Evolutionary conservation across 2,113 vertebrate genomes (phyloP).

Genomic region (Rhinopithecus roxellana): DNA sequence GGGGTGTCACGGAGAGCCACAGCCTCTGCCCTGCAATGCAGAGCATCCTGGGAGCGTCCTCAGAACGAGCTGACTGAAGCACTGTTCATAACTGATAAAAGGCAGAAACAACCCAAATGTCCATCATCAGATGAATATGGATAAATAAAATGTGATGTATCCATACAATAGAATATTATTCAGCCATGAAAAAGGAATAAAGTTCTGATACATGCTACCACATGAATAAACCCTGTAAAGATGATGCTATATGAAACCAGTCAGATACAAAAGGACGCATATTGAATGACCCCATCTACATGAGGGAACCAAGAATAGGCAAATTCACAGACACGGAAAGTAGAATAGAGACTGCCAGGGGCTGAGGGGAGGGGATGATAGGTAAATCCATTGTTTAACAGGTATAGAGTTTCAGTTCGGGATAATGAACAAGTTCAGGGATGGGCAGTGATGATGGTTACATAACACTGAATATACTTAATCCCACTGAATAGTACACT

Average conservation of each 20-base stretch:
- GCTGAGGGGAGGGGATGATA: not conserved
- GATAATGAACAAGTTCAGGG: not conserved
- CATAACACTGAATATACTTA: not conserved
- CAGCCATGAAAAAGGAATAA: not conserved
- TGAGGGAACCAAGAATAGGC: not conserved
- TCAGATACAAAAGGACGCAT: not conserved
- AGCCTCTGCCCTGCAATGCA: not conserved
- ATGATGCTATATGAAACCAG: not conserved
- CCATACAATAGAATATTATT: not conserved
- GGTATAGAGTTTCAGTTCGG: not conserved
- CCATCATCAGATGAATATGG: not conserved
- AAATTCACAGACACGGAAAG: not conserved
- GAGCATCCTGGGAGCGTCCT: not conserved
- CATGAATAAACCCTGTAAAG: not conserved
- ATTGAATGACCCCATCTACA: not conserved
- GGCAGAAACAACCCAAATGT: not conserved
- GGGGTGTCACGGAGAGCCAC: not conserved
- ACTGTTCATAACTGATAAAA: not conserved
- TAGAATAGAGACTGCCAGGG: not conserved
- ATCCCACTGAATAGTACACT: not conserved
- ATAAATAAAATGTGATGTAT: not conserved
- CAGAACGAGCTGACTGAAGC: not conserved
- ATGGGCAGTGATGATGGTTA: not conserved
- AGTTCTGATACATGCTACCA: not conserved
- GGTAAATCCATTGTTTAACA: not conserved